Evolutionary conservation across 2,113 vertebrate species (phyloP).

Genomic region (Vidua macroura): DNA sequence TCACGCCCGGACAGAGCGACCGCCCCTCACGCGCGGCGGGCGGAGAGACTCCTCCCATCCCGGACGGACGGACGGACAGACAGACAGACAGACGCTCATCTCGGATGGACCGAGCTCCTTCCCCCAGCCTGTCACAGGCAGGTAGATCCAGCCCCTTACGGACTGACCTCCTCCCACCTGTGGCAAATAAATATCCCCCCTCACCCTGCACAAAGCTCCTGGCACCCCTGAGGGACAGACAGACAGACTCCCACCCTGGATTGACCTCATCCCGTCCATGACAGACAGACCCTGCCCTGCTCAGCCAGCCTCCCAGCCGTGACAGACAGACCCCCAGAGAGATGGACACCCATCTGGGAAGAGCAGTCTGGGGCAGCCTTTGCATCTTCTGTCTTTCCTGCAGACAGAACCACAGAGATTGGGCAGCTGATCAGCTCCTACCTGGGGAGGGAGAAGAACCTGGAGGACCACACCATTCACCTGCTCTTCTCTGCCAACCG

Average conservation of each 20-base stretch:
- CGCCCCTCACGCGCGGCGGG: too few species aligned
- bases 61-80: not conserved
- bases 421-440: constrained; percentile 88
- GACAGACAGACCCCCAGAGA: not conserved
- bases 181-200: not conserved
- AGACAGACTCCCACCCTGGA: too few species aligned
- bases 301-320: accelerated
- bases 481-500: constrained; percentile 96
- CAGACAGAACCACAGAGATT: constrained; percentile 90
- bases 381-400: not conserved
- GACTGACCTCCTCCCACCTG: not conserved
- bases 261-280: accelerated
- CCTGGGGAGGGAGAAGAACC: constrained; percentile 82
- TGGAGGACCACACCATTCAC: constrained; percentile 92
- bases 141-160: not conserved
- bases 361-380: not conserved
- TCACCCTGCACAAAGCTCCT: too few species aligned
- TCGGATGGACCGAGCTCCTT: accelerated
- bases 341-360: accelerated
- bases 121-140: not conserved
- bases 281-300: accelerated
- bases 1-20: not conserved
- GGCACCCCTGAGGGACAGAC: not conserved
- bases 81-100: too few species aligned
- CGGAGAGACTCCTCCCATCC: accelerated